These are phyloP conservation scores for Chalcis sispes DNA, from an alignment of 2,888 invertebrate genomes.

Conservation along the genomic window DNA sequence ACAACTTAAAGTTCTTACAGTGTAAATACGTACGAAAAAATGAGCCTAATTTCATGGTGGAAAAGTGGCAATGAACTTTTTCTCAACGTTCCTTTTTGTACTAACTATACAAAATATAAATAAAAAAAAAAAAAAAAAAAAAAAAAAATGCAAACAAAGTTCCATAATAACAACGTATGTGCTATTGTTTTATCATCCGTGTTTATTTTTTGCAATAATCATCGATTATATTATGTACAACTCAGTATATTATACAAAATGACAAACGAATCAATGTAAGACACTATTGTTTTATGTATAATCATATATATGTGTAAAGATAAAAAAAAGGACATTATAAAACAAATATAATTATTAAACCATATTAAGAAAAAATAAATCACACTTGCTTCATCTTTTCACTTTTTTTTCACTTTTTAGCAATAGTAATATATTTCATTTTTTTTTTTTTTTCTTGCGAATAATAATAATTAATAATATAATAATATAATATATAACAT, in stretches of 20 bases:
- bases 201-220: slow-evolving; percentile 50
- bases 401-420: too few species aligned
- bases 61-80: slow-evolving; percentile 4
- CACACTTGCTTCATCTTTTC: slow-evolving; percentile 28
- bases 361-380: slow-evolving; percentile 10
- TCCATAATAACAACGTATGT: slow-evolving; percentile 5
- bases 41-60: slow-evolving; percentile 17
- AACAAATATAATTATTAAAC: slow-evolving; percentile 41
- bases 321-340: slow-evolving; percentile 31
- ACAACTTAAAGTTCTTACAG: neutral
- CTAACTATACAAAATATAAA: neutral
- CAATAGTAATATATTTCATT: too few species aligned
- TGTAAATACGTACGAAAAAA: slow-evolving; percentile 40
- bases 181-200: slow-evolving; percentile 31
- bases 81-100: slow-evolving; percentile 40
- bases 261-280: slow-evolving; percentile 17
- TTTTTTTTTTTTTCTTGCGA: too few species aligned
- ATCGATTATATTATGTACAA: slow-evolving; percentile 46
- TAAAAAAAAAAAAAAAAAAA: slow-evolving; percentile 12
- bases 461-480: slow-evolving; percentile 44
- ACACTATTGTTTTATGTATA: slow-evolving; percentile 25
- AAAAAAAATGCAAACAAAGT: slow-evolving; percentile 4
- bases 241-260: slow-evolving; percentile 41
- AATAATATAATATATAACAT: slow-evolving; percentile 37
- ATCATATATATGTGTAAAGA: slow-evolving; percentile 45